These are phyloP conservation scores for Cygnus atratus DNA, from an alignment of 2,113 vertebrate genomes.

Conservation along the genomic window DNA sequence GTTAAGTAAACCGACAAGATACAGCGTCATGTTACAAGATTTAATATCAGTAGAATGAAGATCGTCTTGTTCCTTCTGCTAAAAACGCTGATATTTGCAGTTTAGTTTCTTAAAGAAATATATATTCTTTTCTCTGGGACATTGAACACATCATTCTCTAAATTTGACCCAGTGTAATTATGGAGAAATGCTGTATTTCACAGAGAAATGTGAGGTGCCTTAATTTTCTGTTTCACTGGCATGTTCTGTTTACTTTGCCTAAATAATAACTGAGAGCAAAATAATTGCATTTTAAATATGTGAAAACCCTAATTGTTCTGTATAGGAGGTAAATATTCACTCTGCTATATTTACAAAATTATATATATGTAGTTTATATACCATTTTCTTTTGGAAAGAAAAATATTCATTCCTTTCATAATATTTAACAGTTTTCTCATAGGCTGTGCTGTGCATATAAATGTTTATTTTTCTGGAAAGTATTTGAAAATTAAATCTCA, in stretches of 20 bases:
- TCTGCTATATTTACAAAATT: neutral
- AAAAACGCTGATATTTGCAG: neutral
- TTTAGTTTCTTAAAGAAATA: neutral
- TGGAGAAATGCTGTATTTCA: neutral
- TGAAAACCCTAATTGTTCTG: neutral
- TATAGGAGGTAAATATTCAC: neutral
- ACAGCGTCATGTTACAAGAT: neutral
- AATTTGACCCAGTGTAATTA: neutral
- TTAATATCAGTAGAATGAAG: neutral
- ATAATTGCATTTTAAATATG: neutral
- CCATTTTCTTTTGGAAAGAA: neutral
- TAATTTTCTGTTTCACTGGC: slow-evolving; percentile 13
- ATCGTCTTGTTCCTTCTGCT: neutral
- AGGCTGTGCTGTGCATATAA: neutral
- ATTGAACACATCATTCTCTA: neutral
- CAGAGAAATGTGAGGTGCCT: neutral
- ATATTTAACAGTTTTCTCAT: neutral
- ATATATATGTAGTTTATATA: neutral
- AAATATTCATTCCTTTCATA: neutral
- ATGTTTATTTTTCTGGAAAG: neutral
- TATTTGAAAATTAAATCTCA: neutral
- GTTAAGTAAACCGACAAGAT: neutral
- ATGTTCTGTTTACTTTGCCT: neutral
- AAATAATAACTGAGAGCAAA: slow-evolving; percentile 1
- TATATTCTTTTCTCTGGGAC: neutral